Conservation (phyloP, 2,113 vertebrate species). For the Diadophis punctatus region DNA sequence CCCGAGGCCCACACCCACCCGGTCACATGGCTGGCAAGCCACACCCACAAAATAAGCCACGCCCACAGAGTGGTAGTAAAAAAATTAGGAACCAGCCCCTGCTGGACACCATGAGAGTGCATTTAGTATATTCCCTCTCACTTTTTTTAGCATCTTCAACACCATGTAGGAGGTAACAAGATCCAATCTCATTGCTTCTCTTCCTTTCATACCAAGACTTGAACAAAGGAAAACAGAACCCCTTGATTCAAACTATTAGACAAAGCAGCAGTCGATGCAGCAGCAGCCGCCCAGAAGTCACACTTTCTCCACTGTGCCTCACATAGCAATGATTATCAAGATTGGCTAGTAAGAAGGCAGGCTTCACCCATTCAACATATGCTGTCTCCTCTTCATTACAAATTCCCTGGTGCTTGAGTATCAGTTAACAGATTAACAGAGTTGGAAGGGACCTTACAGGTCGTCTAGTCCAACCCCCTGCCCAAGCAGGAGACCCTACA, state of each 20-base stretch:
- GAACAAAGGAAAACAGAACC: neutral
- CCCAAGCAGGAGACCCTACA: too few relatives aligned
- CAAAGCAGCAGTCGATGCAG: neutral
- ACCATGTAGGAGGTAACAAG: neutral
- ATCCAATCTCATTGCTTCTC: neutral
- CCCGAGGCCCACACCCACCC: too few relatives aligned
- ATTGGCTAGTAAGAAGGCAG: neutral
- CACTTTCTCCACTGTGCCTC: neutral
- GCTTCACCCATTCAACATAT: neutral
- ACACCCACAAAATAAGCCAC: too few relatives aligned
- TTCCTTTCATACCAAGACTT: neutral
- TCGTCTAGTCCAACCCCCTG: too few relatives aligned
- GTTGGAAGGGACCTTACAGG: too few relatives aligned
- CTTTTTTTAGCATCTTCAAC: neutral
- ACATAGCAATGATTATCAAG: neutral
- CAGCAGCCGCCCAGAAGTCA: neutral
- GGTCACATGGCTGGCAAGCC: too few relatives aligned
- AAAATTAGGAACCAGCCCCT: too few relatives aligned
- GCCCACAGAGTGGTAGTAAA: too few relatives aligned
- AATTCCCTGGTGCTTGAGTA: neutral
- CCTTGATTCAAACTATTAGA: neutral
- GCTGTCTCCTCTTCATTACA: neutral
- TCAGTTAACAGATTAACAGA: neutral
- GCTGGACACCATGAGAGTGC: neutral
- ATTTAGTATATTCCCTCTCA: neutral